These are phyloP conservation scores for Cryptophagus acutangulus DNA, from an alignment of 2,888 invertebrate species.

Conservation along the genomic window DNA sequence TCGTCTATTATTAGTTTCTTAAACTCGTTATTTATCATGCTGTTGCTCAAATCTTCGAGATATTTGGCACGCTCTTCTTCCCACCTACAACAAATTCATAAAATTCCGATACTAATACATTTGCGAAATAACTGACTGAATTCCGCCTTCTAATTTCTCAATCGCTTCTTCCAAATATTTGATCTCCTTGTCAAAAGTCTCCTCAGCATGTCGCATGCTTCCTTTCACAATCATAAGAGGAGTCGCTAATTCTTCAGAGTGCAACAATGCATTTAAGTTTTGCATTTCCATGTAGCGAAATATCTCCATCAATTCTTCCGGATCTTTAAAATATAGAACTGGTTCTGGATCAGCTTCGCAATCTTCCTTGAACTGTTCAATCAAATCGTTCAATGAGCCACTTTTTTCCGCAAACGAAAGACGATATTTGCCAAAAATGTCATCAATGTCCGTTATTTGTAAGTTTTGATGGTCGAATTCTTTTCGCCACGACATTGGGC, in stretches of 20 bases:
- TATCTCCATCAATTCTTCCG: constrained; percentile 53
- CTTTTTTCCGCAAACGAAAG: constrained; percentile 27
- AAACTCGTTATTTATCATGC: constrained; percentile 55
- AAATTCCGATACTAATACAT: not conserved
- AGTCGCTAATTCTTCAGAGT: constrained; percentile 55
- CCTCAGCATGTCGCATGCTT: constrained; percentile 49
- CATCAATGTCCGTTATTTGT: not conserved
- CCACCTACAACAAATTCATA: constrained; percentile 35
- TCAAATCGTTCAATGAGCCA: constrained; percentile 41
- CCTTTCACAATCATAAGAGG: constrained; percentile 51
- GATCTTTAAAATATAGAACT: constrained; percentile 54
- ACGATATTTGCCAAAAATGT: constrained; percentile 8
- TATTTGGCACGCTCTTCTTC: constrained; percentile 52
- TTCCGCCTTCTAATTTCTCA: constrained; percentile 45
- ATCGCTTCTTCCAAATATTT: constrained; percentile 44
- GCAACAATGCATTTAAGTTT: constrained; percentile 58
- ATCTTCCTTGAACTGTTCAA: constrained; percentile 52
- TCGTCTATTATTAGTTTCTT: constrained; percentile 53
- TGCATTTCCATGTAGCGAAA: constrained; percentile 60
- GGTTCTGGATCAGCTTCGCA: constrained; percentile 48
- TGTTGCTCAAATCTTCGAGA: constrained; percentile 53
- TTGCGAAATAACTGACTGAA: constrained; percentile 34
- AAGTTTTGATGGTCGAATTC: constrained; percentile 22
- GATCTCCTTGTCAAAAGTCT: constrained; percentile 44
- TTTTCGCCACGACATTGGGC: constrained; percentile 58